These are phyloP conservation scores for Uria lomvia DNA, from an alignment of 2,113 vertebrate species.

Conservation along the genomic window DNA sequence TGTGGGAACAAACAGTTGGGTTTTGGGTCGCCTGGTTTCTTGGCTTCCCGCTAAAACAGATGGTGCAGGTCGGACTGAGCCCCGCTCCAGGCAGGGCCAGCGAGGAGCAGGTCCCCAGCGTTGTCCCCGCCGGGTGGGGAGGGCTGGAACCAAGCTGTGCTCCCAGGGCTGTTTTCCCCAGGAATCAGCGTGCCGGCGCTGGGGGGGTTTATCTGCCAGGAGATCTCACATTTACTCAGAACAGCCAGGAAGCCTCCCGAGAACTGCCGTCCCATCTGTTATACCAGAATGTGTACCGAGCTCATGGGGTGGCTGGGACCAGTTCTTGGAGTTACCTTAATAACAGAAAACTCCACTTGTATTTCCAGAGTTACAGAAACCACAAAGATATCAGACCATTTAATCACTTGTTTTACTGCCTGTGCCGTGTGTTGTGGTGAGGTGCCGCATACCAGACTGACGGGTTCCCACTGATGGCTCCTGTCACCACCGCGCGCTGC, in stretches of 20 bases:
- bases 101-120: fast-evolving
- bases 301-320: background rate
- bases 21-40: background rate
- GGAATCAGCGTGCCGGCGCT: fast-evolving
- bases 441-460: background rate
- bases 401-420: background rate
- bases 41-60: background rate
- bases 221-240: background rate
- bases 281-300: fast-evolving
- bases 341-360: background rate
- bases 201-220: background rate
- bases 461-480: background rate
- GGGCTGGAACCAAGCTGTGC: fast-evolving
- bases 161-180: background rate
- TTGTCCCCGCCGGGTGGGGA: fast-evolving
- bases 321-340: background rate
- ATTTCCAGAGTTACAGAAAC: background rate
- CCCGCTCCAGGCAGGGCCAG: background rate
- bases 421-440: background rate
- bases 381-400: constrained; percentile 3
- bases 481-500: background rate
- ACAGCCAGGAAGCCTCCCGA: background rate
- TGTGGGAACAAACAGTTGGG: background rate
- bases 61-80: fast-evolving
- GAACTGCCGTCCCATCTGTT: fast-evolving